phyloP scores from a whole-genome alignment of 1,140 invertebrate species.

The Uloborus diversus region DNA sequence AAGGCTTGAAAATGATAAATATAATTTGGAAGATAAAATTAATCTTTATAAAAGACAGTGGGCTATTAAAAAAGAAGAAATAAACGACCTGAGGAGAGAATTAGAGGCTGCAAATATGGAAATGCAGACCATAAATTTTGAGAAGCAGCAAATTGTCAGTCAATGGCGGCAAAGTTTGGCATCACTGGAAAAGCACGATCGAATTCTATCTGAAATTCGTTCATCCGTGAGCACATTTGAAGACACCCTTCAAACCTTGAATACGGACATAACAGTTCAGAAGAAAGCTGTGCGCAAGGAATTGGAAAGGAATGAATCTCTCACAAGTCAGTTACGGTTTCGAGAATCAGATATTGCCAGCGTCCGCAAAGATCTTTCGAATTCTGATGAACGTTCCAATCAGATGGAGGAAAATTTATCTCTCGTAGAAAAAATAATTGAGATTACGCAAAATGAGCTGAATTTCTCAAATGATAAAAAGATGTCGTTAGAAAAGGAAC shows the following conservation, averaged over 20 bases:
- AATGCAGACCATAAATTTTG: constrained; percentile 39
- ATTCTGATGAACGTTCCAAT: background rate
- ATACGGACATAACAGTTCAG: constrained; percentile 37
- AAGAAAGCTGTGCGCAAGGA: constrained; percentile 44
- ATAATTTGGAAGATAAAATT: constrained; percentile 44
- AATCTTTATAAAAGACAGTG: constrained; percentile 39
- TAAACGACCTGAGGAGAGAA: constrained; percentile 27
- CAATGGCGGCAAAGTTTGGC: constrained; percentile 46
- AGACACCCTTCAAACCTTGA: constrained; percentile 14
- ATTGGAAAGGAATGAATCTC: constrained; percentile 36
- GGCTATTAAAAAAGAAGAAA: constrained; percentile 47
- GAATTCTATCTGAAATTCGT: constrained; percentile 23
- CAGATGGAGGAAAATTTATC: constrained; percentile 35
- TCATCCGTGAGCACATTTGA: constrained; percentile 22
- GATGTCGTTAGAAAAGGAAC: constrained; percentile 11
- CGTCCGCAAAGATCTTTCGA: background rate
- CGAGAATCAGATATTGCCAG: constrained; percentile 29
- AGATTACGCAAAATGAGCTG: constrained; percentile 34
- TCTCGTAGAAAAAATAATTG: constrained; percentile 25
- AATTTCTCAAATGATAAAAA: constrained; percentile 18
- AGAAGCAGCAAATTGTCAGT: constrained; percentile 42
- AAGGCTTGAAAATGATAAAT: constrained; percentile 43
- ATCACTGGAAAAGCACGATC: constrained; percentile 33
- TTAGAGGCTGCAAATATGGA: constrained; percentile 33
- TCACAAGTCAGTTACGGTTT: constrained; percentile 6